Conservation (phyloP, 2,888 invertebrate species). For the Keiferia lycopersicella region DNA sequence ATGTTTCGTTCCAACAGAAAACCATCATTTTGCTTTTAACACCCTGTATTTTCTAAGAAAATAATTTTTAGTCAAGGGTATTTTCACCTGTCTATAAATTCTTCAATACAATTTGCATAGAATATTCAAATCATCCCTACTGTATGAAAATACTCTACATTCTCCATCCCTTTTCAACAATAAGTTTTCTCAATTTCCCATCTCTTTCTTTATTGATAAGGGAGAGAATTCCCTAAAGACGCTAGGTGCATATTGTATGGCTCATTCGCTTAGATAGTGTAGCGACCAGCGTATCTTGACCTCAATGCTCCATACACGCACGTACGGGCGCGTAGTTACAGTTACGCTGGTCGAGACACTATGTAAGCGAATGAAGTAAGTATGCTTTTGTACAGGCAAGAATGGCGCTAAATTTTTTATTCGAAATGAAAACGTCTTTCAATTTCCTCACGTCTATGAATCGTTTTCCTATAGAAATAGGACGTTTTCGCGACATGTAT, state of each 20-base stretch:
- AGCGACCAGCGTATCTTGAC: too few relatives aligned
- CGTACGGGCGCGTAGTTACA: too few relatives aligned
- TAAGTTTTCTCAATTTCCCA: background rate
- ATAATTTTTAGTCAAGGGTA: too few relatives aligned
- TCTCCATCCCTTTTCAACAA: background rate
- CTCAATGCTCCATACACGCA: too few relatives aligned
- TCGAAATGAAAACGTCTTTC: constrained; percentile 6
- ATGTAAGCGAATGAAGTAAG: too few relatives aligned
- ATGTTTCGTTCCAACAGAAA: too few relatives aligned
- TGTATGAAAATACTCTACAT: background rate
- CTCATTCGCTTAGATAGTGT: too few relatives aligned
- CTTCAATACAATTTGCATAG: constrained; percentile 8
- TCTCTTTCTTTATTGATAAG: background rate
- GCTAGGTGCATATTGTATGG: constrained; percentile 24
- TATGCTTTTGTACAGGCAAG: background rate
- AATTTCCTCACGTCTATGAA: background rate
- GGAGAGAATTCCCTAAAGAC: constrained; percentile 21
- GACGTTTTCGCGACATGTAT: too few relatives aligned
- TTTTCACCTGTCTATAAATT: background rate
- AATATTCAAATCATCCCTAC: background rate
- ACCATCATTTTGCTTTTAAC: too few relatives aligned
- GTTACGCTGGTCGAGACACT: too few relatives aligned
- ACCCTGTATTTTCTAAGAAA: too few relatives aligned
- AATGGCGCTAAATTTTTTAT: constrained; percentile 2
- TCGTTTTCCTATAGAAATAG: background rate